These are phyloP conservation scores for Tetragonula clypearis DNA, from an alignment of 1,140 invertebrate genomes.

Conservation along the genomic window DNA sequence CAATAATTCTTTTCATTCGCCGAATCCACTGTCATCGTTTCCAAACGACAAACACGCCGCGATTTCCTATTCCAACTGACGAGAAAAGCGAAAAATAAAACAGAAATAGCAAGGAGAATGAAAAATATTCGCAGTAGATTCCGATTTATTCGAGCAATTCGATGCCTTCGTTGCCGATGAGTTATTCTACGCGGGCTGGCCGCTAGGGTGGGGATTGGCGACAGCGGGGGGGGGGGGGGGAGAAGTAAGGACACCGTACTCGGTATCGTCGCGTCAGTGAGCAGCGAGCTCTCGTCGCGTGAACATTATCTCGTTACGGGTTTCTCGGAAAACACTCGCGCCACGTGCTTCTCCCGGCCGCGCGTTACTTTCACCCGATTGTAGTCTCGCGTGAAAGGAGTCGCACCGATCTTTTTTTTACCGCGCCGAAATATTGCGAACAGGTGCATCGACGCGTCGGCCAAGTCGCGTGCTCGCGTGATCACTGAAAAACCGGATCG, in stretches of 20 bases:
- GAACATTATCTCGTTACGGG: constrained; percentile 40
- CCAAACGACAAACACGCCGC: background rate
- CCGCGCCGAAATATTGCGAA: background rate
- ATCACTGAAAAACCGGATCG: constrained; percentile 34
- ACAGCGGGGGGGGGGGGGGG: background rate
- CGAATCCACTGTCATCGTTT: background rate
- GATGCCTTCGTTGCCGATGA: background rate
- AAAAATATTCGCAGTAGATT: background rate
- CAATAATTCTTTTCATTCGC: background rate
- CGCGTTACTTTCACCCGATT: background rate
- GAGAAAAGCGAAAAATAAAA: background rate
- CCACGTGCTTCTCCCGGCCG: constrained; percentile 67
- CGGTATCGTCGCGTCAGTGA: constrained; percentile 62
- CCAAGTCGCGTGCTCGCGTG: constrained; percentile 34
- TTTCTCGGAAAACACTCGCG: background rate
- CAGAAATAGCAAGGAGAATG: background rate
- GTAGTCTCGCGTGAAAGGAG: background rate
- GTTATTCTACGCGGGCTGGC: constrained; percentile 2
- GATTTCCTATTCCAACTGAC: background rate
- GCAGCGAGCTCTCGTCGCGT: constrained; percentile 72
- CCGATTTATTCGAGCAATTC: constrained; percentile 11
- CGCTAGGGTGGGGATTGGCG: too few relatives aligned
- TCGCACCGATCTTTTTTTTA: too few relatives aligned
- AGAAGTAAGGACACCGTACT: constrained; percentile 9
- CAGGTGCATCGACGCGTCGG: constrained; percentile 22